Percentiles rank a stretch among this genome's conserved stretches.
These are phyloP conservation scores for Oryctolagus cuniculus DNA, from an alignment of 2,113 vertebrate species.

Conservation along the genomic window DNA sequence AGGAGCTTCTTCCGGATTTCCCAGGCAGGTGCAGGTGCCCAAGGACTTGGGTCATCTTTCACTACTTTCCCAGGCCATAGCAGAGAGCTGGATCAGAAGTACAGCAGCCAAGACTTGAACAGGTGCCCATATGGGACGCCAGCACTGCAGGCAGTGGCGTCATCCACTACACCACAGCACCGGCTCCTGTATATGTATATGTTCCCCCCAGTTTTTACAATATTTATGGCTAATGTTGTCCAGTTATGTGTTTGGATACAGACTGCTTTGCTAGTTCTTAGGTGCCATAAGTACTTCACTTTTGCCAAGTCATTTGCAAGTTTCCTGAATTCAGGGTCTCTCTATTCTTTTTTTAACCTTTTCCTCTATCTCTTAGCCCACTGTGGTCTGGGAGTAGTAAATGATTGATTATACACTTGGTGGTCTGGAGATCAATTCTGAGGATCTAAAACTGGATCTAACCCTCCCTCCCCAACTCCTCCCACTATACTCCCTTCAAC, in stretches of 20 bases:
- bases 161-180: no score
- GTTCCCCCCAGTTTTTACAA: not conserved
- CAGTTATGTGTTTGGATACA: not conserved
- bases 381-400: not conserved
- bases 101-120: no score
- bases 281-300: not conserved
- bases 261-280: not conserved
- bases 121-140: no score
- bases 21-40: no score
- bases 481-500: not conserved
- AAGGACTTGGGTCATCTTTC: no score
- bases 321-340: not conserved
- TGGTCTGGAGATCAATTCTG: not conserved
- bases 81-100: no score
- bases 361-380: not conserved
- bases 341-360: not conserved
- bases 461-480: not conserved
- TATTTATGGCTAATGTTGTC: not conserved
- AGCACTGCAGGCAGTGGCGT: no score
- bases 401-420: not conserved
- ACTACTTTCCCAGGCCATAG: no score
- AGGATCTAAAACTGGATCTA: constrained; percentile 17
- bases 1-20: no score
- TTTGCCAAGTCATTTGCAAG: not conserved
- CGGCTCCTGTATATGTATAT: no score